phyloP scores from a whole-genome alignment of 2,113 vertebrate species.

The Caloenas nicobarica region DNA sequence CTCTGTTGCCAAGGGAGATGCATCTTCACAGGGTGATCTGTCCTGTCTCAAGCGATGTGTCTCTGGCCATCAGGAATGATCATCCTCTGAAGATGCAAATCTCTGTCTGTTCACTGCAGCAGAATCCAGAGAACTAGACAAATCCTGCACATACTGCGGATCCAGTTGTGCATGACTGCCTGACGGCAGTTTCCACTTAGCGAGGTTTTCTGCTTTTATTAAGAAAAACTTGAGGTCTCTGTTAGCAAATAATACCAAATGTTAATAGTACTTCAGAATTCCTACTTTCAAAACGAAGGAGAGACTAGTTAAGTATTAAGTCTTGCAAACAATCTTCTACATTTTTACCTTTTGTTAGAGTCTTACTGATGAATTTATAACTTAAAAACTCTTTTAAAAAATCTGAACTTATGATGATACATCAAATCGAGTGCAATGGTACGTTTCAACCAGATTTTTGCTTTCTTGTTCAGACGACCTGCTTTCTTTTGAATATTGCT shows the following conservation, averaged over 20 bases:
- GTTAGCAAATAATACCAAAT: background rate
- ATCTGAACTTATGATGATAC: background rate
- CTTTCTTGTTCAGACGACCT: slow-evolving; percentile 1
- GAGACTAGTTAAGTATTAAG: background rate
- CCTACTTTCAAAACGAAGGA: background rate
- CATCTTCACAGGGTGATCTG: background rate
- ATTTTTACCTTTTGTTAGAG: background rate
- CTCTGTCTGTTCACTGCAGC: background rate
- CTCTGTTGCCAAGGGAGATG: background rate
- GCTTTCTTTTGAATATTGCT: slow-evolving; percentile 10
- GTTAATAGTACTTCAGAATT: background rate
- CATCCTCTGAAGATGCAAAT: background rate
- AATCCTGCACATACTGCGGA: background rate
- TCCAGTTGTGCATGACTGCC: background rate
- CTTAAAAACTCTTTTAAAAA: background rate
- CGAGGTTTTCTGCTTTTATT: background rate
- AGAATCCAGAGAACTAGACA: background rate
- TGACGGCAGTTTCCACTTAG: background rate
- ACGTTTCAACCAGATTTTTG: background rate
- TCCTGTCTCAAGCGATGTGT: background rate
- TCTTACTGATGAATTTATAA: background rate
- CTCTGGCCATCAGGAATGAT: background rate
- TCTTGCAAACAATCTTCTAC: background rate
- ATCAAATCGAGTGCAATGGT: background rate
- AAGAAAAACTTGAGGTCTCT: background rate